phyloP scores from a whole-genome alignment of 2,888 invertebrate species.

The Falcaria lacertinaria region DNA sequence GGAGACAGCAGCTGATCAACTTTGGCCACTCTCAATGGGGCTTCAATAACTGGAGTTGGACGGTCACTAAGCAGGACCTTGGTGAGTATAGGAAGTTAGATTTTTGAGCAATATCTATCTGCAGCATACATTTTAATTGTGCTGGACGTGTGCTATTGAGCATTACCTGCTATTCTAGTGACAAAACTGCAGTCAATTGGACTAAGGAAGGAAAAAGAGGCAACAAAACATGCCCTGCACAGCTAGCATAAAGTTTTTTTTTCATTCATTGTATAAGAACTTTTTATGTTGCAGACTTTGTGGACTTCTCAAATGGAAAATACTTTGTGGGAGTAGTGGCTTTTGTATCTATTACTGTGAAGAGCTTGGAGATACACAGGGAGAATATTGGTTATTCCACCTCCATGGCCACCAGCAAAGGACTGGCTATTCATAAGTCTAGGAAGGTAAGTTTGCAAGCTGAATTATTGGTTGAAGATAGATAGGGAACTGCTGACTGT shows the following conservation, averaged over 20 bases:
- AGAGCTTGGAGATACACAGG: slow-evolving; percentile 63
- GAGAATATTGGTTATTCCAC: slow-evolving; percentile 74
- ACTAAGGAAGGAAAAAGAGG: too few relatives aligned
- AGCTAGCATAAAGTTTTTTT: too few relatives aligned
- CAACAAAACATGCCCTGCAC: too few relatives aligned
- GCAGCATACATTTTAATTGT: too few relatives aligned
- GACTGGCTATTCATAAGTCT: slow-evolving; percentile 65
- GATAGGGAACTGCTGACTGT: too few relatives aligned
- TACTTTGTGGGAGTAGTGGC: slow-evolving; percentile 67
- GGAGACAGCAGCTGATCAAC: slow-evolving; percentile 66
- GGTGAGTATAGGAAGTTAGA: slow-evolving; percentile 41
- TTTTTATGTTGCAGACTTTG: slow-evolving; percentile 53
- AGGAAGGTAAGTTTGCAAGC: slow-evolving; percentile 64
- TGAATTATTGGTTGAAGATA: too few relatives aligned
- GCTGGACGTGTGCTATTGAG: too few relatives aligned
- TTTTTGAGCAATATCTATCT: too few relatives aligned
- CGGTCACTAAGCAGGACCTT: slow-evolving; percentile 68
- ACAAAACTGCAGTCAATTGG: too few relatives aligned
- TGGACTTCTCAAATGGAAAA: slow-evolving; percentile 61
- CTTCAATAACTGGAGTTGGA: slow-evolving; percentile 75
- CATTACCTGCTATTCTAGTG: too few relatives aligned
- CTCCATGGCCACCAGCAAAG: slow-evolving; percentile 50
- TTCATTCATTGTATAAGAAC: not conserved
- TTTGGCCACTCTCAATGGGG: slow-evolving; percentile 74
- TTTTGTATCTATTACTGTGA: slow-evolving; percentile 62